Evolutionary conservation across 2,113 vertebrate species (phyloP), one percentile per base, ranked within the genome.

Genomic region (Cephalopterus ornatus): DNA sequence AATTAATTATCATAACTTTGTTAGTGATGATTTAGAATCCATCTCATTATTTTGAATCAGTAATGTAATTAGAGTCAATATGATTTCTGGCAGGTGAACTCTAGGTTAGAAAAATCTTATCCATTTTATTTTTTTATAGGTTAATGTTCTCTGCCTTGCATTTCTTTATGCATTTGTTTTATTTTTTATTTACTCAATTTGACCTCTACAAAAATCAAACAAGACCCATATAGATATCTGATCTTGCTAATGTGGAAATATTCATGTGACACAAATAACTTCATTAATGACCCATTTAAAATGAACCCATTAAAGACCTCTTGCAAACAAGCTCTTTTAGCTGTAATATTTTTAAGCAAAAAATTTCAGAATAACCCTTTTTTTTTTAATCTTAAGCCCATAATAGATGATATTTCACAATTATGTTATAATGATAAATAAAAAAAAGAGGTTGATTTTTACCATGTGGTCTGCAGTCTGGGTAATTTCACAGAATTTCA

Each of bases 11-110:
- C 63, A n/a, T 92, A 74, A 75, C 32, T 80, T 96, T 92, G 30
- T 92, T 97, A 88, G 44, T 71, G 65, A 86, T 88, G 71, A 96
- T 86, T 96, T 92, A 74, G 52, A 93, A 78, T 65, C 35, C 20
- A 53, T 58, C 42, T 92, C 27, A 92, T 84, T 95, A 82, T 91
- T 92, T 95, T 93, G 77, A 78, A 80, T 85, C 47, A 75, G 30
- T 85, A 87, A 85, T 71, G 50, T 73, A 95, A 94, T 94, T 95
- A 89, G 16, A 50, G 53, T 84, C 67, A 39, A 55, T 83, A 28
- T 65, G 67, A 88, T 61, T 94, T 85, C 72, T 90, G 23, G n/a
- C 35, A 90, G 26, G 44, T 77, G 79, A 95, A 71, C 22, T 33
- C 8, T 0, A 2, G 39, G 22, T 78, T 85, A 84, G 35, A 56